A percentile compares a stretch with the other conserved stretches of the same genome.
phyloP scores from a whole-genome alignment of 2,888 invertebrate genomes.

The Notodonta ziczac region DNA sequence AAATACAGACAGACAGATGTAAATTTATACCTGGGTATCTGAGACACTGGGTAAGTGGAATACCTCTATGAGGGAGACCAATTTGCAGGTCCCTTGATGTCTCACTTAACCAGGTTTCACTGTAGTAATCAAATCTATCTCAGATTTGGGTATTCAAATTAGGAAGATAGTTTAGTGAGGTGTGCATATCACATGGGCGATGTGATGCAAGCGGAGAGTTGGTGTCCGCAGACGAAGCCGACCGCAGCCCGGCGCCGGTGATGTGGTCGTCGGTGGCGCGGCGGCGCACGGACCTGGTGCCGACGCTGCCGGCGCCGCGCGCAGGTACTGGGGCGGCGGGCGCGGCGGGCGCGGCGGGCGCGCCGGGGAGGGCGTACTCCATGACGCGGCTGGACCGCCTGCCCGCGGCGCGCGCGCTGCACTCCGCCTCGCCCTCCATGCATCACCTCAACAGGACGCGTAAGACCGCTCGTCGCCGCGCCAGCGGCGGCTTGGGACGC shows the following conservation, averaged over 20 bases:
- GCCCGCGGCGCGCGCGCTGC: slow-evolving; percentile 53
- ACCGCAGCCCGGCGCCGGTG: slow-evolving; percentile 77
- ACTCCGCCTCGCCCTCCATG: slow-evolving; percentile 62
- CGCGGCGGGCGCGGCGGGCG: slow-evolving; percentile 15
- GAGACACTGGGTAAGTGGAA: too few species aligned
- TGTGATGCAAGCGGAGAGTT: too few species aligned
- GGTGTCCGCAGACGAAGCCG: slow-evolving; percentile 67
- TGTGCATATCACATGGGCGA: too few species aligned
- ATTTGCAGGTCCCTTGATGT: too few species aligned
- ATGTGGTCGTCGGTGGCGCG: slow-evolving; percentile 92
- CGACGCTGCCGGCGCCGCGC: slow-evolving; percentile 90
- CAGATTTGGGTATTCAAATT: too few species aligned
- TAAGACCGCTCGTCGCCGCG: slow-evolving; percentile 46
- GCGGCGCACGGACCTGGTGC: slow-evolving; percentile 95
- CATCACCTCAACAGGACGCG: slow-evolving; percentile 72
- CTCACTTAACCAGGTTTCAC: too few species aligned
- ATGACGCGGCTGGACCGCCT: slow-evolving; percentile 94
- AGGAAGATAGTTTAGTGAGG: too few species aligned
- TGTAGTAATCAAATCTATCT: too few species aligned
- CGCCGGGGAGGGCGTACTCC: slow-evolving; percentile 92
- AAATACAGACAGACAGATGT: too few species aligned
- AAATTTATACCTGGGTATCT: too few species aligned
- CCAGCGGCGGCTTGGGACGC: neutral
- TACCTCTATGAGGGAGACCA: too few species aligned
- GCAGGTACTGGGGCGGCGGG: too few species aligned